Evolutionary conservation across 2,113 vertebrate species (phyloP), one percentile per base, ranked within the genome.

Genomic region (Leuciscus idus): DNA sequence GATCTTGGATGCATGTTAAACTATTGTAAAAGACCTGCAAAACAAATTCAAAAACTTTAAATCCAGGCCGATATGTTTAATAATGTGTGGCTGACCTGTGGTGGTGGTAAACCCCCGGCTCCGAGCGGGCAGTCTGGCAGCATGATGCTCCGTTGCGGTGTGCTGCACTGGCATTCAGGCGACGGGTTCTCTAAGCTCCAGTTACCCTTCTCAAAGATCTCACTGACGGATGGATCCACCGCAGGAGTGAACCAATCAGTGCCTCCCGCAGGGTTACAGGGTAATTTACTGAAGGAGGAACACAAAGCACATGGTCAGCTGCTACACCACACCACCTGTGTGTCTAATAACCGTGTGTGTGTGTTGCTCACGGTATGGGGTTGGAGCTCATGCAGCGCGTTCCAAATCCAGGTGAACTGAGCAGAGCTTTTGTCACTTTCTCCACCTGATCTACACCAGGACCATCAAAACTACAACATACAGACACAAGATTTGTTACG

Each of bases 181-280:
- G 98, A 99, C 36, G 98, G 98, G 91, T 97, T 96, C 83, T 96
- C 91, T 96, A 99, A 97, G 36, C 93, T 97, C 98, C 98, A 99
- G 91, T 98, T 99, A 33, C 98, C 96, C 1, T 96, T 95, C 66
- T 93, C 89, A 89, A 99, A 96, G 86, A 98, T 94, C 76, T 97
- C 95, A 13, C 21, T 28, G 79, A 98, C 89, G 1, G 94, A 94
- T 36, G 96, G 93, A 62, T 96, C 94, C 4, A 98, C 96, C 0
- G 94, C 26, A 11, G 95, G 92, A 0, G 95, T 97, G 28, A 92
- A 92, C 98, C 98, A 99, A n/a, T 95, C 88, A 21, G 93, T 93
- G 1, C 80, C 88, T 21, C 57, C 75, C 3, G 36, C 28, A 0
- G 90, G 23, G 7, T 85, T 88, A 86, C 95, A 95, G 0, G 94